These are phyloP conservation scores for Amblyteles armatorius DNA, from an alignment of 2,888 invertebrate species.

Conservation along the genomic window DNA sequence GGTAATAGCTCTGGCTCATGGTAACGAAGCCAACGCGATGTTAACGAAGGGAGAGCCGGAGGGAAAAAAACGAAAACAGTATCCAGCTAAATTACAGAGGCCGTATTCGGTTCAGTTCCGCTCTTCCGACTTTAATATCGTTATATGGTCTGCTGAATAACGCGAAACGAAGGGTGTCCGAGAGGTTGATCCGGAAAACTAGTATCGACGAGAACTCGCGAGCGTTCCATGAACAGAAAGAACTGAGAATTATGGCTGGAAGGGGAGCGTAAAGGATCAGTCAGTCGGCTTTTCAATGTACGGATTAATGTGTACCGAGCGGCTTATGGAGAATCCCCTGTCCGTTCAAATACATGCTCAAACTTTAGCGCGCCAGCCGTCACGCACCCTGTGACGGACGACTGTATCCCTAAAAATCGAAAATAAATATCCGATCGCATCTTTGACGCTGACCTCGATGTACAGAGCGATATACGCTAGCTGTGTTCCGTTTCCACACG, in stretches of 20 bases:
- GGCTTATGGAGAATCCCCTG: conserved; percentile 72
- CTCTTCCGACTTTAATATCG: conserved; percentile 11
- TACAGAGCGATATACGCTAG: background rate
- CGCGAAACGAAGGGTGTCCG: background rate
- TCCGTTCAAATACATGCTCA: conserved; percentile 65
- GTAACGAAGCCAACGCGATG: conserved; percentile 20
- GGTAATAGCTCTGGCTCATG: conserved; percentile 30
- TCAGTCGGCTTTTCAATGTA: conserved; percentile 23
- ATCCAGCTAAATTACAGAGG: conserved; percentile 14
- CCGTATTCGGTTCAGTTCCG: background rate
- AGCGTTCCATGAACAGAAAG: background rate
- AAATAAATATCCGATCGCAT: conserved; percentile 37
- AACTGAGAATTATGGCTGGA: conserved; percentile 56
- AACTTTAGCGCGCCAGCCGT: conserved; percentile 55
- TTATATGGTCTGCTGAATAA: conserved; percentile 14
- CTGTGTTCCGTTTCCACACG: background rate
- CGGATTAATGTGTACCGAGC: conserved; percentile 70
- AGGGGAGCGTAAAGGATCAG: conserved; percentile 12
- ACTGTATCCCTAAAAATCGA: conserved; percentile 14
- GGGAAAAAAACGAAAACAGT: conserved; percentile 17
- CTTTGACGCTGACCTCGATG: background rate
- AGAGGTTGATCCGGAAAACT: conserved; percentile 12
- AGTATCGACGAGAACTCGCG: conserved; percentile 32
- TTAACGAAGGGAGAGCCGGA: conserved; percentile 28
- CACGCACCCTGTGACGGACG: background rate